A percentile compares a stretch with the other conserved stretches of the same genome.
These are phyloP conservation scores for Scaptomyza graminum DNA, from an alignment of 1,140 invertebrate genomes.

Conservation along the genomic window DNA sequence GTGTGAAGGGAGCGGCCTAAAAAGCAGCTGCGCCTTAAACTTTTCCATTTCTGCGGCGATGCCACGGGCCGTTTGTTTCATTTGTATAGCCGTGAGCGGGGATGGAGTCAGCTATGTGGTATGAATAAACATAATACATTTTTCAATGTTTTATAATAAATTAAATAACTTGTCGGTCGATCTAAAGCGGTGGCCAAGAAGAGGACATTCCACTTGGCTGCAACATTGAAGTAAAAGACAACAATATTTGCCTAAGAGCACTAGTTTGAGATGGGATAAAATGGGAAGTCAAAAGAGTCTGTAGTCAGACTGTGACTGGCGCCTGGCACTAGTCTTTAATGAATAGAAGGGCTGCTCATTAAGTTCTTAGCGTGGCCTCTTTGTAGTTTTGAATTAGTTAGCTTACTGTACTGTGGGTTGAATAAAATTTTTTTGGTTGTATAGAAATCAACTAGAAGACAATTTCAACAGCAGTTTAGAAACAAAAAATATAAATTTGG, in stretches of 20 bases:
- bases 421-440: background rate
- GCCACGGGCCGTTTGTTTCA: constrained; percentile 36
- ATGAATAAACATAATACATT: constrained; percentile 76
- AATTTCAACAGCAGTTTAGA: background rate
- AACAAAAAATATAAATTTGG: no score
- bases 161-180: constrained; percentile 75
- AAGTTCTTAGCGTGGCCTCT: constrained; percentile 43
- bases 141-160: constrained; percentile 81
- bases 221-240: constrained; percentile 5
- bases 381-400: constrained; percentile 3
- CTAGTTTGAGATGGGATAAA: background rate
- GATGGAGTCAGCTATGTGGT: constrained; percentile 1
- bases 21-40: constrained; percentile 67
- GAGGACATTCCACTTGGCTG: constrained; percentile 39
- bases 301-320: background rate
- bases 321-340: constrained; percentile 1
- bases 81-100: constrained; percentile 1
- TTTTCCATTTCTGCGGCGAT: constrained; percentile 69
- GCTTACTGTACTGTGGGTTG: constrained; percentile 12
- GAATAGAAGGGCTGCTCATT: constrained; percentile 42
- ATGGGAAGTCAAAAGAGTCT: constrained; percentile 11
- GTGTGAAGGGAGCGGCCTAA: constrained; percentile 11
- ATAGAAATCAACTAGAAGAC: background rate
- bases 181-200: constrained; percentile 42
- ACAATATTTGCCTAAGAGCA: constrained; percentile 48